phyloP scores from a whole-genome alignment of 2,797 vertebrate genomes.

The Thamnophis elegans region DNA sequence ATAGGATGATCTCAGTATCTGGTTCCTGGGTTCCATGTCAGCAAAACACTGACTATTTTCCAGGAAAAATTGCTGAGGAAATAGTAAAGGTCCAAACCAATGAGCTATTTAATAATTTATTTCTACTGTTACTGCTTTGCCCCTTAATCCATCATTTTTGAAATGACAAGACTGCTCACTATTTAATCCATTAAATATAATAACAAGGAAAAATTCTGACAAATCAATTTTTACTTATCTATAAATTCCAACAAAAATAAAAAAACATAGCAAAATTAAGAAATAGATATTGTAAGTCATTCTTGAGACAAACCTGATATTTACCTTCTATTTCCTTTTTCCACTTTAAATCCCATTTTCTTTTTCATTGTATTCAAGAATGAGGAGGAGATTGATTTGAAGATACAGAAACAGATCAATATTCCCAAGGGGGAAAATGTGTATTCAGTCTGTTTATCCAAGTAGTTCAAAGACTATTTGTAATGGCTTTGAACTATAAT shows the following conservation, averaged over 20 bases:
- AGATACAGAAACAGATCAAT: slow-evolving; percentile 54
- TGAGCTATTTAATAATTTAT: slow-evolving; percentile 39
- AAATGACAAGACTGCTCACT: slow-evolving; percentile 41
- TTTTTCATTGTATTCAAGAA: slow-evolving; percentile 8
- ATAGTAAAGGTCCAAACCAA: slow-evolving; percentile 24
- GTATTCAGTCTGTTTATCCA: background rate
- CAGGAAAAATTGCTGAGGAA: slow-evolving; percentile 35
- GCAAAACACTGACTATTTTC: slow-evolving; percentile 26
- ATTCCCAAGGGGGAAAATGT: background rate
- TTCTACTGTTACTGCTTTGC: slow-evolving; percentile 17
- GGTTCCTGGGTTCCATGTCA: slow-evolving; percentile 14
- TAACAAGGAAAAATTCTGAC: slow-evolving; percentile 36
- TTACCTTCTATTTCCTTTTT: background rate
- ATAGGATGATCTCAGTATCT: slow-evolving; percentile 1
- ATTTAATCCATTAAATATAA: slow-evolving; percentile 48
- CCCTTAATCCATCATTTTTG: slow-evolving; percentile 48
- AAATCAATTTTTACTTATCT: slow-evolving; percentile 55
- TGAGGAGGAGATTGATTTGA: slow-evolving; percentile 34
- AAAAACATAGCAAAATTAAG: slow-evolving; percentile 36
- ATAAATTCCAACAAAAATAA: slow-evolving; percentile 46
- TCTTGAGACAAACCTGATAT: background rate
- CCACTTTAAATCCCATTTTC: slow-evolving; percentile 31
- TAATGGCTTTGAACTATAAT: background rate
- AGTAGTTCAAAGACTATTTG: background rate
- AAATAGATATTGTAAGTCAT: slow-evolving; percentile 36